Conservation (phyloP, 2,888 invertebrate genomes). For the Caenorhabditis auriculariae region DNA sequence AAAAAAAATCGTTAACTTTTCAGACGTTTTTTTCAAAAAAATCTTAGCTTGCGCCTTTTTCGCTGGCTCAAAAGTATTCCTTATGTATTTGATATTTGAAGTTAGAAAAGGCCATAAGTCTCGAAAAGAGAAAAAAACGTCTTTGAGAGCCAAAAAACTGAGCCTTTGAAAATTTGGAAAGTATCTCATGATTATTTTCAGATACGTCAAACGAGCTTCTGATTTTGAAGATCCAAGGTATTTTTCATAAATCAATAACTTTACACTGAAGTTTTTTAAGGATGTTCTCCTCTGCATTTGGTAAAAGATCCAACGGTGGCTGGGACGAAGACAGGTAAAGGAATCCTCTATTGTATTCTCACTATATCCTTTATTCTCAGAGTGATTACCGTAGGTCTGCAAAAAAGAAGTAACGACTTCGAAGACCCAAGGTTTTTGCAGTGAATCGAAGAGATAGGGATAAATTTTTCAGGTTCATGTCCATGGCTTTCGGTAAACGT, state of each 20-base stretch:
- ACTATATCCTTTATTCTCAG: conserved; percentile 1
- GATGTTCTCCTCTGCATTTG: conserved; percentile 25
- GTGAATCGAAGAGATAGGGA: not conserved
- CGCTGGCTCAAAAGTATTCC: too few species aligned
- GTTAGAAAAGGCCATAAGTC: too few species aligned
- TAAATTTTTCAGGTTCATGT: conserved; percentile 14
- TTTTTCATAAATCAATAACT: not conserved
- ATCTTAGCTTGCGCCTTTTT: too few species aligned
- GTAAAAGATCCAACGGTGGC: conserved; percentile 10
- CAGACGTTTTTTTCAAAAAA: too few species aligned
- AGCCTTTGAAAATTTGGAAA: not conserved
- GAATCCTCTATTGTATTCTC: not conserved
- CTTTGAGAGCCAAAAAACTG: too few species aligned
- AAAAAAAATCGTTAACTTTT: too few species aligned
- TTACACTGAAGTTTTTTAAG: not conserved
- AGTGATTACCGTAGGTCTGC: conserved; percentile 12
- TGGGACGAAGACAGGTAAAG: conserved; percentile 2
- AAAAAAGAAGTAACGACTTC: conserved; percentile 16
- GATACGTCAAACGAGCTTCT: conserved; percentile 24
- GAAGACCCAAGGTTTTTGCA: conserved; percentile 23
- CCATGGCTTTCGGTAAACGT: conserved; percentile 31
- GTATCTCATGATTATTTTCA: conserved; percentile 5
- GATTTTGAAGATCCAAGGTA: conserved; percentile 25
- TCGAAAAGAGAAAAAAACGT: too few species aligned
- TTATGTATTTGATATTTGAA: too few species aligned